These are phyloP conservation scores for Homalodisca vitripennis DNA, from an alignment of 1,140 invertebrate genomes.

Conservation along the genomic window DNA sequence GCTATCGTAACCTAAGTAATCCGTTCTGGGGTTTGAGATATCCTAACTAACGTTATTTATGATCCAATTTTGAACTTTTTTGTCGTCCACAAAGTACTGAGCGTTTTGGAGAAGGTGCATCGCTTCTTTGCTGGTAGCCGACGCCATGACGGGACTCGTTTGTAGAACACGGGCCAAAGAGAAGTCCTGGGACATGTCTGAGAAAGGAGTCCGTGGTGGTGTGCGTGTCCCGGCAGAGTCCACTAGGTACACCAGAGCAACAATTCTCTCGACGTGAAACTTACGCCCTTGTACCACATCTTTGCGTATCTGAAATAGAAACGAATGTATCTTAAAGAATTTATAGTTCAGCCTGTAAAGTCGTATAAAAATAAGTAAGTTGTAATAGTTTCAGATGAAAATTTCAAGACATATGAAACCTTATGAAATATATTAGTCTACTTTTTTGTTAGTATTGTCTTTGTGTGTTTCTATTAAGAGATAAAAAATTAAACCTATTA, in stretches of 20 bases:
- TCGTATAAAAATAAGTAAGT: too few relatives aligned
- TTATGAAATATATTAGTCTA: too few relatives aligned
- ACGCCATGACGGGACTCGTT: constrained; percentile 68
- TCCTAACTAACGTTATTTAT: constrained; percentile 78
- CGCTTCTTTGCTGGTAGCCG: constrained; percentile 66
- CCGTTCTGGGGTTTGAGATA: constrained; percentile 80
- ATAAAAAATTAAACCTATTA: too few relatives aligned
- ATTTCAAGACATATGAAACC: too few relatives aligned
- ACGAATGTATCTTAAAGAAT: too few relatives aligned
- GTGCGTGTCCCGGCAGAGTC: constrained; percentile 82
- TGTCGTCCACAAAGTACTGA: constrained; percentile 73
- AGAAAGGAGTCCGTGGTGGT: constrained; percentile 80
- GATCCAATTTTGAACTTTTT: constrained; percentile 80
- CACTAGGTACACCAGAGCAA: constrained; percentile 78
- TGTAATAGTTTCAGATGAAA: too few relatives aligned
- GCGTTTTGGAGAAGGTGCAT: constrained; percentile 62
- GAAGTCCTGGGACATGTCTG: constrained; percentile 77
- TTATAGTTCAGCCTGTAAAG: too few relatives aligned
- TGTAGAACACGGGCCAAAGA: constrained; percentile 77
- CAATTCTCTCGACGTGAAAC: constrained; percentile 81
- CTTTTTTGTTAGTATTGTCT: too few relatives aligned
- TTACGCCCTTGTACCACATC: constrained; percentile 89
- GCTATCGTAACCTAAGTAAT: too few relatives aligned
- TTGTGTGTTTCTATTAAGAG: too few relatives aligned
- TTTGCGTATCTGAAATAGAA: constrained; percentile 84